phyloP scores from a whole-genome alignment of 2,797 vertebrate genomes.

The Squalus acanthias region DNA sequence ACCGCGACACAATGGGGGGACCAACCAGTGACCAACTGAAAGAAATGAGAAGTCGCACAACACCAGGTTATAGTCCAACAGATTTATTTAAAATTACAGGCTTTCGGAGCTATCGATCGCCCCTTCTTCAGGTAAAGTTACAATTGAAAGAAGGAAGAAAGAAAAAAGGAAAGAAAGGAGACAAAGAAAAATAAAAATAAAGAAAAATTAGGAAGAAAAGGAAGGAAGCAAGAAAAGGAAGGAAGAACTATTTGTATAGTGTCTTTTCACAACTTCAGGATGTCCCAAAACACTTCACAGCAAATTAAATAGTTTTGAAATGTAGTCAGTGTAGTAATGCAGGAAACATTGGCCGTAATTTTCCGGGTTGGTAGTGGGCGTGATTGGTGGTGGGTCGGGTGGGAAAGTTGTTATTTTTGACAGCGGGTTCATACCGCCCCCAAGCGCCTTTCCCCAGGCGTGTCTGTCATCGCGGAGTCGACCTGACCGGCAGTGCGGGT shows the following conservation, averaged over 20 bases:
- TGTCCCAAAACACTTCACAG: not conserved
- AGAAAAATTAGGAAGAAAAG: not conserved
- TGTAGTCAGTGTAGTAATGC: not conserved
- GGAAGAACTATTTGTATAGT: not conserved
- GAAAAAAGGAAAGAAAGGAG: not conserved
- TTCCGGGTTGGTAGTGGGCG: no score
- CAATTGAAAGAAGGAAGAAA: not conserved
- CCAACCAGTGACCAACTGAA: not conserved
- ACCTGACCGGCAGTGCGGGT: no score
- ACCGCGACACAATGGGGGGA: not conserved
- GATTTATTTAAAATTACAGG: no score
- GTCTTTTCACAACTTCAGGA: not conserved
- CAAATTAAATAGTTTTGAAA: not conserved
- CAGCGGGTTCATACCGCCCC: no score
- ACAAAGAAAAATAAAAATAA: not conserved
- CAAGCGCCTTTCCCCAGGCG: no score
- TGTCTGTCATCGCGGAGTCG: no score
- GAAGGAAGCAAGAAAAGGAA: not conserved
- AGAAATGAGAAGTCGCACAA: not conserved
- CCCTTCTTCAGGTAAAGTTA: no score
- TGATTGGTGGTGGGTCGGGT: no score
- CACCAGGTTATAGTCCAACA: no score
- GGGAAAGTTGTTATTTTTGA: no score
- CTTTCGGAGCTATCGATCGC: no score
- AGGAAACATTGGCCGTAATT: not conserved